phyloP scores from a whole-genome alignment of 1,140 invertebrate species.

The Bombus huntii region DNA sequence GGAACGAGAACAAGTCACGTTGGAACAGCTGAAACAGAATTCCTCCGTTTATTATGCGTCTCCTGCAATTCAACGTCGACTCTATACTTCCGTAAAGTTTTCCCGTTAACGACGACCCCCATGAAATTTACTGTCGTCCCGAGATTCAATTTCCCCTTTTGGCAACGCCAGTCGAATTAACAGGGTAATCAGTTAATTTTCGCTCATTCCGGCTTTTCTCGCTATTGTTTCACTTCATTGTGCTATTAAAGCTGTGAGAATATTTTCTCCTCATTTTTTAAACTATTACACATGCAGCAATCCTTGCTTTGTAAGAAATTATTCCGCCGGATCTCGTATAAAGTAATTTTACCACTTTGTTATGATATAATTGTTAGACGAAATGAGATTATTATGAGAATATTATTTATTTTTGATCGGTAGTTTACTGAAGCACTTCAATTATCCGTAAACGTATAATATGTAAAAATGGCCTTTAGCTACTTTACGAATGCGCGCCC shows the following conservation, averaged over 20 bases:
- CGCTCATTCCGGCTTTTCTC: not conserved
- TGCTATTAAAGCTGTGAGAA: not conserved
- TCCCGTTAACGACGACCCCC: constrained; percentile 22
- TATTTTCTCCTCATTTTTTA: not conserved
- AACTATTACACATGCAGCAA: not conserved
- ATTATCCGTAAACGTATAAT: too few species aligned
- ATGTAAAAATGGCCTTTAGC: too few species aligned
- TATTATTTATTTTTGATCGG: too few species aligned
- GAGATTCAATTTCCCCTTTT: constrained; percentile 32
- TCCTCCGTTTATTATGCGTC: constrained; percentile 22
- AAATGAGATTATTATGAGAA: not conserved
- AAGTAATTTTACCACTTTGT: not conserved
- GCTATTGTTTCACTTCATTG: not conserved
- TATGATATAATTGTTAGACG: not conserved
- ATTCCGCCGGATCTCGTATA: not conserved
- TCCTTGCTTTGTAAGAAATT: not conserved
- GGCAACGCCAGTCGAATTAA: constrained; percentile 24
- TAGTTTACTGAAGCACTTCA: too few species aligned
- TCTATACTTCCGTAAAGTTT: constrained; percentile 26
- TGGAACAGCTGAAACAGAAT: constrained; percentile 11
- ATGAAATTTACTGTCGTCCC: constrained; percentile 24
- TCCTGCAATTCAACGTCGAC: not conserved
- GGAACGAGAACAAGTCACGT: not conserved
- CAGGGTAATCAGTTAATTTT: constrained; percentile 21
- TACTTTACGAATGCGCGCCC: too few species aligned